Evolutionary conservation across 2,797 vertebrate species (phyloP), one percentile per base, ranked within the genome.

Genomic region (Fringilla coelebs): DNA sequence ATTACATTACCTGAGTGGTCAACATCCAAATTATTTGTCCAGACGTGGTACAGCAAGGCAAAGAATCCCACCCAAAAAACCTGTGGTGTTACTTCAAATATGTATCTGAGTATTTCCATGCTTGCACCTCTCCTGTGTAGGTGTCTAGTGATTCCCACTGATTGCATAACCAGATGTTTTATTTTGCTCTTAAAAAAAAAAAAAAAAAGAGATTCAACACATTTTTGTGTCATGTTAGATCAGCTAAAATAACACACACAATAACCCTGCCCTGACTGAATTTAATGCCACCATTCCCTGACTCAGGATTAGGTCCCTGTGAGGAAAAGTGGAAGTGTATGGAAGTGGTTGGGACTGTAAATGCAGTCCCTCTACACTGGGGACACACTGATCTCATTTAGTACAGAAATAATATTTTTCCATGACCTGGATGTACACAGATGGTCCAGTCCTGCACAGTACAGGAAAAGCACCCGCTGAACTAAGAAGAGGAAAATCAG

Each of bases 1-100:
- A 82, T 94, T 92, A 70, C 52, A 8, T 68, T 86, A 87, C 67
- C 86, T 82, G 65, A 74, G 62, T 41, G 79, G 93, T 89, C 57
- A 76, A 40, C 62, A 68, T 95, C 67, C 90, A 92, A 74, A 95
- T 95, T 78, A 85, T 93, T 96, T 92, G 77, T 93, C 81, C 91
- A 96, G 91, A 93, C 10, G 6, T 12, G 85, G 58, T 28, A 17
- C 19, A 81, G 72, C 55, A 74, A 32, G 73, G 78, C 32, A 85
- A 91, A 93, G 74, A 85, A 91, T 65, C 5, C 34, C 83, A 92
- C 73, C 78, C 81, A 76, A 89, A 80, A 82, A 96, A 80, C 65
- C 78, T 78, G 90, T 65, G 89, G 54, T 90, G 46, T 71, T 92
- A 75, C 72, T 95, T 89, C 93, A 94, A 81, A 71, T 83, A 92